These are phyloP conservation scores for Amblyraja radiata DNA, from an alignment of 2,797 vertebrate species.

Conservation along the genomic window DNA sequence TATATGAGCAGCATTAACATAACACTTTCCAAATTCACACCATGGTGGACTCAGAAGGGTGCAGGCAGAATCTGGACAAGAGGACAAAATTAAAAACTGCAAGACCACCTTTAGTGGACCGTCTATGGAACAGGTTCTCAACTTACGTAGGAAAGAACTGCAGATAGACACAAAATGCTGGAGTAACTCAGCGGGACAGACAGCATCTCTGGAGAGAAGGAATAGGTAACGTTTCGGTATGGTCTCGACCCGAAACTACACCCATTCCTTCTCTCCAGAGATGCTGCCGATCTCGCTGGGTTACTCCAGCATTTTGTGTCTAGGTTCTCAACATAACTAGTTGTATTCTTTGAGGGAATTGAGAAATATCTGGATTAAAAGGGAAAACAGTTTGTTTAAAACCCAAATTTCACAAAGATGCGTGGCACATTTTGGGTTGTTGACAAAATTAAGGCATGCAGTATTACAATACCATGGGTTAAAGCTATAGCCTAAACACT, in stretches of 20 bases:
- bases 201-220: no score
- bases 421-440: not conserved
- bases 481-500: not conserved
- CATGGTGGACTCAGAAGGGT: not conserved
- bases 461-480: not conserved
- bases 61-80: not conserved
- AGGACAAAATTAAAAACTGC: not conserved
- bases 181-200: no score
- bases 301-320: no score
- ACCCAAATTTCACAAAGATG: not conserved
- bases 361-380: not conserved
- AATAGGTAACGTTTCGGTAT: no score
- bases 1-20: not conserved
- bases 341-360: not conserved
- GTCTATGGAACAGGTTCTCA: no score
- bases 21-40: not conserved
- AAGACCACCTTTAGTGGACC: not conserved
- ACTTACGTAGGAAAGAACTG: not conserved
- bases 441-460: no score
- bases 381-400: not conserved
- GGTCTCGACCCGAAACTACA: no score
- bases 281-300: no score
- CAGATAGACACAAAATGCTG: no score
- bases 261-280: no score
- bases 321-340: not conserved